Conservation (phyloP, 2,888 invertebrate genomes). For the Clostera curtula region DNA sequence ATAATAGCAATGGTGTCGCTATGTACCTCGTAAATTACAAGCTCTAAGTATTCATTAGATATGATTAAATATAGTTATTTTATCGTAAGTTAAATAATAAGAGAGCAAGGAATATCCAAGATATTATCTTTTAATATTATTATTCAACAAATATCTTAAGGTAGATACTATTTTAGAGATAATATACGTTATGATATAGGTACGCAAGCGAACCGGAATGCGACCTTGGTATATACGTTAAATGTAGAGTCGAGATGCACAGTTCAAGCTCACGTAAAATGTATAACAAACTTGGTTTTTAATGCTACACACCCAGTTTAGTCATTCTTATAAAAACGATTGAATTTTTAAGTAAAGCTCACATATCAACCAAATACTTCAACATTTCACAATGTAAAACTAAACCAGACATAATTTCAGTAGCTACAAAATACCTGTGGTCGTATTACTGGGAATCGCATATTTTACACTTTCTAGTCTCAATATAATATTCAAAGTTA, state of each 20-base stretch:
- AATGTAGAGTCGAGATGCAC: not conserved
- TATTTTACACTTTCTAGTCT: slow-evolving; percentile 68
- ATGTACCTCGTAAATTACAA: slow-evolving; percentile 40
- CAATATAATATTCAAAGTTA: slow-evolving; percentile 54
- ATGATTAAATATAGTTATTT: slow-evolving; percentile 66
- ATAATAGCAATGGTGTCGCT: slow-evolving; percentile 46
- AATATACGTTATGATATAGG: slow-evolving; percentile 38
- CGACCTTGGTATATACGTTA: slow-evolving; percentile 31
- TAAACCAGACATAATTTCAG: too few species aligned
- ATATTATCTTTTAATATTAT: slow-evolving; percentile 58
- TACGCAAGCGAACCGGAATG: slow-evolving; percentile 24
- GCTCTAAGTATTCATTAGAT: slow-evolving; percentile 69
- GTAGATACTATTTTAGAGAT: slow-evolving; percentile 47
- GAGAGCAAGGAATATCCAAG: slow-evolving; percentile 69
- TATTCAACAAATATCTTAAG: slow-evolving; percentile 43
- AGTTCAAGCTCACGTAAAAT: not conserved
- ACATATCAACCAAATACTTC: too few species aligned
- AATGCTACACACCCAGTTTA: too few species aligned
- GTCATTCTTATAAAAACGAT: too few species aligned
- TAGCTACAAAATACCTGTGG: too few species aligned
- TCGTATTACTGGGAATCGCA: slow-evolving; percentile 47
- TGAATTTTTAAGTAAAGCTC: too few species aligned
- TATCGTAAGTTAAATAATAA: slow-evolving; percentile 61
- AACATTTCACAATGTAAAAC: too few species aligned
- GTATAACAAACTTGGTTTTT: too few species aligned